A percentile compares a stretch with the other conserved stretches of the same genome.
phyloP scores from a whole-genome alignment of 2,113 vertebrate species.

The Colistium nudipinnis region DNA sequence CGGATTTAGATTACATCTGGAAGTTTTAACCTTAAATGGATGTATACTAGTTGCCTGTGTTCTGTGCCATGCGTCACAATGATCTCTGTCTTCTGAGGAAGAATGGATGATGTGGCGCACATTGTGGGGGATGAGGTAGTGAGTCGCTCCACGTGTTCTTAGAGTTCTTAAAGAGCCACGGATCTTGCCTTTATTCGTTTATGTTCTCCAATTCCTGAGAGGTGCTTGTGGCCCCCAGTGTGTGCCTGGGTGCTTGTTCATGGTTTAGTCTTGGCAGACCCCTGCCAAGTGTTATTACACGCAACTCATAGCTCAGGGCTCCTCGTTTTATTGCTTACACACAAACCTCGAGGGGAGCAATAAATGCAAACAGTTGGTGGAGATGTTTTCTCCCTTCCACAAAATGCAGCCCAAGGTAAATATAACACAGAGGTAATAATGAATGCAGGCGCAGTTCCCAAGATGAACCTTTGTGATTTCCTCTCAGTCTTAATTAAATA shows the following conservation, averaged over 20 bases:
- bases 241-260: constrained; percentile 61
- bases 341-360: constrained; percentile 36
- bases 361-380: constrained; percentile 49
- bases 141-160: constrained; percentile 56
- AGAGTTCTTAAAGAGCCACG: constrained; percentile 42
- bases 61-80: constrained; percentile 11
- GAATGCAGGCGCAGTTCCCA: constrained; percentile 18
- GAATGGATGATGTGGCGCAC: constrained; percentile 72
- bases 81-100: constrained; percentile 30
- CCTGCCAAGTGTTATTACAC: constrained; percentile 48
- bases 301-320: constrained; percentile 30
- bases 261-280: constrained; percentile 47
- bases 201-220: constrained; percentile 54
- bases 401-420: constrained; percentile 42
- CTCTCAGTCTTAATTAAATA: constrained; percentile 42
- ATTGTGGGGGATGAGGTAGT: constrained; percentile 39
- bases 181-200: constrained; percentile 53
- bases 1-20: constrained; percentile 28
- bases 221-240: constrained; percentile 59
- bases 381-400: constrained; percentile 45
- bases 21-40: constrained; percentile 33
- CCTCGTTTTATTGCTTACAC: constrained; percentile 49
- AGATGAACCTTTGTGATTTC: constrained; percentile 36
- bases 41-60: constrained; percentile 25
- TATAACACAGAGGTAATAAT: constrained; percentile 45